Evolutionary conservation across 2,113 vertebrate species (phyloP), one percentile per base, ranked within the genome.

Genomic region (Sturnus vulgaris): DNA sequence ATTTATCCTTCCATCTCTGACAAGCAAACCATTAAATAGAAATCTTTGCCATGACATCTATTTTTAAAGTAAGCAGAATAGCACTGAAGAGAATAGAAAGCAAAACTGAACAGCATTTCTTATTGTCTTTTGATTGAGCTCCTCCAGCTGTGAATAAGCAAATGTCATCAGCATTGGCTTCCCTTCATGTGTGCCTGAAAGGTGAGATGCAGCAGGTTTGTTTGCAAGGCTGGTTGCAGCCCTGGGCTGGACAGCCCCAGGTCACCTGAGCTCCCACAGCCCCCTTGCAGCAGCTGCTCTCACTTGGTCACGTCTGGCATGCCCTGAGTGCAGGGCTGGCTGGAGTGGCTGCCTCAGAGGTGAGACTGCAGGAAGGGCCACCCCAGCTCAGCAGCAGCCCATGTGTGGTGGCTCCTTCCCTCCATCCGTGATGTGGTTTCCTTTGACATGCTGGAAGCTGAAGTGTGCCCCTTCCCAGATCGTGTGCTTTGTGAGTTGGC

Each of bases 301-400:
- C 28, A 1, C n/a, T 15, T 20, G 50, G 47, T 42, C 0, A 0
- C 8, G 0, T 0, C 50, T 3, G 3, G 22, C 12, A 0, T 0
- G 25, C 39, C 23, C 49, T 25, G 37, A 31, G 10, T n/a, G 39
- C 65, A 60, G 53, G 1, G 0, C 68, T 83, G 73, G 35, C 35
- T 46, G 57, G 7, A 19, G 25, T 0, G 5, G 65, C 44, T 7
- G 19, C 60, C 1, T 14, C 2, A 11, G 44, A 60, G 35, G 5
- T 56, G 33, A 1, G 8, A 44, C 66, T 15, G 31, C 21, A 44
- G 50, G 20, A 42, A 50, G n/a, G 49, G 33, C 25, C 64, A 24
- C 11, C 10, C n/a, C 66, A 71, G 52, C 52, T 28, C 31, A 66
- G 55, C 59, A 94, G 53, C 44, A 77, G 8, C 31, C 35, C 33